A percentile compares a stretch with the other conserved stretches of the same genome.
phyloP scores from a whole-genome alignment of 2,797 vertebrate species.

The Arnoldichthys spilopterus region DNA sequence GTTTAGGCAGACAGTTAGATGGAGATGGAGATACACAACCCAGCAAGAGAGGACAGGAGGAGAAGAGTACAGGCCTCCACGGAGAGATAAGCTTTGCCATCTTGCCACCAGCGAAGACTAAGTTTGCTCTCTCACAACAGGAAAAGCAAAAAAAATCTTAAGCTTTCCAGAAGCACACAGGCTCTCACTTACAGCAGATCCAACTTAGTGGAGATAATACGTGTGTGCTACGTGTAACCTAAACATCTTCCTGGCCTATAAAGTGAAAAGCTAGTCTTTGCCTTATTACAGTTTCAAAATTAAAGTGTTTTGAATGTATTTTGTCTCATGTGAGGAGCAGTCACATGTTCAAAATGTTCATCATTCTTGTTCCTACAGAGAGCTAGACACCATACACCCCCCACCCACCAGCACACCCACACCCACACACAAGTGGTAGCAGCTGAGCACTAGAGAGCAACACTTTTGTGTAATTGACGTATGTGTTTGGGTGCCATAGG shows the following conservation, averaged over 20 bases:
- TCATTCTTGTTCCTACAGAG: background rate
- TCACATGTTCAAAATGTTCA: constrained; percentile 29
- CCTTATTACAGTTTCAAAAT: background rate
- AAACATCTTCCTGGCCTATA: background rate
- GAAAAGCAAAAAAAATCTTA: constrained; percentile 8
- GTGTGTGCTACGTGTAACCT: too few relatives aligned
- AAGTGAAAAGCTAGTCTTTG: background rate
- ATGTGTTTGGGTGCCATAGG: constrained; percentile 40
- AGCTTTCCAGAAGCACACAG: background rate
- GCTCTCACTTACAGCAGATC: too few relatives aligned
- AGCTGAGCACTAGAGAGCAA: constrained; percentile 61
- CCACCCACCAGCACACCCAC: background rate
- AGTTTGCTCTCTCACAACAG: constrained; percentile 38
- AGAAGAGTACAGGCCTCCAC: constrained; percentile 28
- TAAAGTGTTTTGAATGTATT: too few relatives aligned
- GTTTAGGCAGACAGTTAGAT: constrained; percentile 18
- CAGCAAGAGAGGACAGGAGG: constrained; percentile 9
- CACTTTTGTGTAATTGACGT: constrained; percentile 43
- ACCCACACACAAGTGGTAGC: constrained; percentile 50
- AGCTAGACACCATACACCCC: background rate
- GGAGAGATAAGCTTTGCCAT: constrained; percentile 32
- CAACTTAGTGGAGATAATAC: too few relatives aligned
- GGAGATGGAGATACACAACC: constrained; percentile 23
- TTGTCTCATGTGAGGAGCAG: too few relatives aligned
- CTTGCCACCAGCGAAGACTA: constrained; percentile 33